Base-by-base conservation (phyloP, 2,888 invertebrate species). In the Ganaspis brasiliensis region DNA sequence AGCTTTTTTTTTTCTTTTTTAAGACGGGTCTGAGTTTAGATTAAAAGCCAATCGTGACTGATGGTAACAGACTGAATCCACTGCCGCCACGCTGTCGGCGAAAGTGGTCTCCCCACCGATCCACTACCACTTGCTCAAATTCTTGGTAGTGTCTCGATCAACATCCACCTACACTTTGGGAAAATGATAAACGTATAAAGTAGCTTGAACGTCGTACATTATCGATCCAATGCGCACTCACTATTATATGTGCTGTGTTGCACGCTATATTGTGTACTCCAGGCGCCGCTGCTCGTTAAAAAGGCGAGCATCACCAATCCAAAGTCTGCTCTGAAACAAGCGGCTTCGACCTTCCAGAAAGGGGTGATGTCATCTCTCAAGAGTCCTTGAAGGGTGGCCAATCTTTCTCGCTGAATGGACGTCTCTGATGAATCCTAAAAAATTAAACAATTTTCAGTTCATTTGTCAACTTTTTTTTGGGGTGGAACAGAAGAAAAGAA, bases 81-180 rank as follows among this genome's bases (percentile, higher is more conserved):
- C 40, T 52, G 77, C 72, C 77, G 77, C 77, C 77, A 74, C 77
- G 74, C 77, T 78, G 77, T 78, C 77, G 77, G 74, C 74, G 45
- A 75, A 74, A 75, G 61, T 57, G 72, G 49, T 72, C 45, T 63
- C 77, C 77, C 63, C 74, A 71, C 77, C 61, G 6, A 67, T 31
- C 19, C 19, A 61, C 35, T 61, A 61, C 31, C 19, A 19, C 35
- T 61, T 37, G 37, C 19, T 61, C 19, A 61, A 19, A 12, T 21
- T 5, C 61, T 16, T 19, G 35, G 16, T 61, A 35, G 61, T 61
- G 61, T 61, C 16, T 19, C 26, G 19, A 35, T 35, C 4, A 19
- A 61, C 57, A 26, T 12, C 0, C 61, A 61, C 37, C 16, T 19
- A 35, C 61, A 37, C 61, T 37, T 35, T 61, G 16, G 10, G 26